Percentiles rank a stretch among this genome's conserved stretches.
phyloP scores from a whole-genome alignment of 2,113 vertebrate species.

The Archilochus colubris region DNA sequence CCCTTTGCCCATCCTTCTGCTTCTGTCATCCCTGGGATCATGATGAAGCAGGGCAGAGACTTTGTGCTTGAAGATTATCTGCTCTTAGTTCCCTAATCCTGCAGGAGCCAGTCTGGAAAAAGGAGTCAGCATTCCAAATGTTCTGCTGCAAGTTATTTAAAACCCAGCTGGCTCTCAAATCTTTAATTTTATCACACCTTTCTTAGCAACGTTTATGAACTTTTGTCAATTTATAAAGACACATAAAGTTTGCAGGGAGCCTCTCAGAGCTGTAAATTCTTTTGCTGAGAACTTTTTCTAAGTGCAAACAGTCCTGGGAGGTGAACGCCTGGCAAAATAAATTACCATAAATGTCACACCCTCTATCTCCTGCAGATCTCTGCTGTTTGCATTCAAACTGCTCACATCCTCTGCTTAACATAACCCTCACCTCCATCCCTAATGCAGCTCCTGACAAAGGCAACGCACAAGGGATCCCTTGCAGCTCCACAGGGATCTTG shows the following conservation, averaged over 20 bases:
- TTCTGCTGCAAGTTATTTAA: background rate
- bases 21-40: background rate
- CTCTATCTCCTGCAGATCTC: rapidly evolving
- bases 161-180: background rate
- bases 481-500: rapidly evolving
- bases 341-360: rapidly evolving
- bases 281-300: background rate
- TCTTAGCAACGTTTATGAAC: background rate
- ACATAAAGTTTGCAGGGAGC: background rate
- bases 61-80: background rate
- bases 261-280: background rate
- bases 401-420: background rate
- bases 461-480: rapidly evolving
- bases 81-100: background rate
- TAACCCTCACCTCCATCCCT: background rate
- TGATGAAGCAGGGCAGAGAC: rapidly evolving
- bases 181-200: background rate
- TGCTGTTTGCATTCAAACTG: background rate
- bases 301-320: background rate
- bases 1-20: rapidly evolving
- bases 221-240: background rate
- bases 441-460: background rate
- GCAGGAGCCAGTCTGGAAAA: background rate
- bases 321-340: background rate
- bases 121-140: rapidly evolving